Conservation (phyloP, 2,888 invertebrate species). For the Pseudoips prasinana region DNA sequence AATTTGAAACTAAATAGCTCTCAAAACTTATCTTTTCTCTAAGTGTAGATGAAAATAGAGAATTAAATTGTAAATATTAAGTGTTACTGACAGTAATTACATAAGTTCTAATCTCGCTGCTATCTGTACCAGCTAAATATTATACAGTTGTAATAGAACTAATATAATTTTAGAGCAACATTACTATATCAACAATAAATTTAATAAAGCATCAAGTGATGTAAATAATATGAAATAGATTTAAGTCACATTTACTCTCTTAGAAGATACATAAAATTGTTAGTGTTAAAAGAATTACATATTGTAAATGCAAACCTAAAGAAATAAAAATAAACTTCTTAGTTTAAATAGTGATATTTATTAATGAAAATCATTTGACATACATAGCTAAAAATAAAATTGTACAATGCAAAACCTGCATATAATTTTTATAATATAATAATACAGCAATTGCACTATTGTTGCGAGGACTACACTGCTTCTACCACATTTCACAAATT, state of each 20-base stretch:
- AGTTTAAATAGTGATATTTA: constrained; percentile 76
- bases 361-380: constrained; percentile 75
- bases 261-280: constrained; percentile 43
- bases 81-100: constrained; percentile 56
- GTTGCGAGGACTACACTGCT: constrained; percentile 79
- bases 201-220: constrained; percentile 42
- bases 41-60: constrained; percentile 67
- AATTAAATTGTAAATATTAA: constrained; percentile 58
- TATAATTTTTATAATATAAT: constrained; percentile 71
- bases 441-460: constrained; percentile 78
- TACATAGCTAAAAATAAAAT: constrained; percentile 78
- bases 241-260: constrained; percentile 40
- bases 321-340: constrained; percentile 71
- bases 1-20: constrained; percentile 60
- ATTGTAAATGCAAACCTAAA: constrained; percentile 63
- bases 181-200: constrained; percentile 43
- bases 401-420: constrained; percentile 78
- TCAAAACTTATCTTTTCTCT: constrained; percentile 55
- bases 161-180: constrained; percentile 44
- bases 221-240: constrained; percentile 39
- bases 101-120: constrained; percentile 58
- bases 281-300: constrained; percentile 44
- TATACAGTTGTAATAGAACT: constrained; percentile 47
- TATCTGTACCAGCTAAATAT: constrained; percentile 52
- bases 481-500: constrained; percentile 61